Base-by-base conservation (phyloP, 1,140 invertebrate genomes). In the Wiebesia pumilae region DNA sequence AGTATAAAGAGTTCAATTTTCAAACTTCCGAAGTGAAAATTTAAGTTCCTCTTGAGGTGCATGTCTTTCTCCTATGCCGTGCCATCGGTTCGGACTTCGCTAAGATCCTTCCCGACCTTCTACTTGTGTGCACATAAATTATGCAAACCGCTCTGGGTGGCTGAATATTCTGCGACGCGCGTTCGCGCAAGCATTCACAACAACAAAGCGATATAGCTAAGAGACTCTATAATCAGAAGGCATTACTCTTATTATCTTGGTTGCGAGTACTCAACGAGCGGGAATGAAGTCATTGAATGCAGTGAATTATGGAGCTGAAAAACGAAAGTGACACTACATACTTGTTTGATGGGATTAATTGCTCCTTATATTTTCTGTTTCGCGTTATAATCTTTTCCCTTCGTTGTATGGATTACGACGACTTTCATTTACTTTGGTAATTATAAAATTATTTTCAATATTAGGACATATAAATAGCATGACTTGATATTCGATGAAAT, bases 211-310 rank as follows among this genome's bases (percentile, higher is more conserved):
- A 89, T 90, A 90, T 77, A 84, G 81, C 85, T 47, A 85, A 84
- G 75, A 71, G 35, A 75, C 79, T 84, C 88, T 90, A 88, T 90
- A 90, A 90, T 90, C 89, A 90, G 67, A 75, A 69, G 43, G 84
- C 87, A 90, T 90, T 90, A 90, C 88, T 90, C 89, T 90, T 90
- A 91, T 90, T 90, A 90, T 91, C 90, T 90, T 65, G 58, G 51
- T 40, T 78, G 24, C 27, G 33, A 65, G 40, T n/a, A 69, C 62
- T 54, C 87, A 71, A 82, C 89, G 79, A 81, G 85, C 19, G 79
- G 71, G 86, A 88, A 91, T 91, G 90, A 90, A 90, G 89, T 88
- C 87, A 88, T 90, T 85, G 87, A 87, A 43, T 78, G 79, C 47
- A 24, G 14, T 83, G 51, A 73, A 83, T 83, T 83, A 73, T 38